These are phyloP conservation scores for Drosophila equinoxialis DNA, from an alignment of 1,140 invertebrate genomes.

Conservation along the genomic window DNA sequence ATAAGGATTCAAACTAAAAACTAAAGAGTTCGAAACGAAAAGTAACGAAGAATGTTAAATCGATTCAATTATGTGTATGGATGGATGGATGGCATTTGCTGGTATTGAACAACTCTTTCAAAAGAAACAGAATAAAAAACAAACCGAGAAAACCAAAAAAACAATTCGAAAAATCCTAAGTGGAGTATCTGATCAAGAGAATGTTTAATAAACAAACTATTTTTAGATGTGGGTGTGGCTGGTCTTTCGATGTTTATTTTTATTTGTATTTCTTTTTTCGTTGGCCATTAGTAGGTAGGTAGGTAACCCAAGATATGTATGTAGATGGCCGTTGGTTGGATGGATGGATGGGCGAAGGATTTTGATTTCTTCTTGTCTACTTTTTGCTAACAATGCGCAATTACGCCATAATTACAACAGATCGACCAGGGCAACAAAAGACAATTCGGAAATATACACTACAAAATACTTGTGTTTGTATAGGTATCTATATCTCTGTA, in stretches of 20 bases:
- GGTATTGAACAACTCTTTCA: no score
- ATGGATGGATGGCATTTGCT: no score
- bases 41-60: no score
- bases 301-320: neutral
- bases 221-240: conserved; percentile 11
- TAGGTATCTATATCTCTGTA: neutral
- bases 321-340: neutral
- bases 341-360: conserved; percentile 26
- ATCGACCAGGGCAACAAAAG: conserved; percentile 34
- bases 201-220: conserved; percentile 6
- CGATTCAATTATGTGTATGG: no score
- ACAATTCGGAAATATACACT: conserved; percentile 12
- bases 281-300: neutral
- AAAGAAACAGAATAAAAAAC: no score
- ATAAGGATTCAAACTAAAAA: no score
- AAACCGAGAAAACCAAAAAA: no score
- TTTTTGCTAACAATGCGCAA: conserved; percentile 42
- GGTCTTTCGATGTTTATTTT: conserved; percentile 1
- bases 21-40: no score
- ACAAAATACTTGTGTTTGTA: neutral
- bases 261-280: neutral
- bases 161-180: neutral
- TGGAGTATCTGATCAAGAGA: conserved; percentile 7
- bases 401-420: conserved; percentile 49
- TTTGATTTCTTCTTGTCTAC: conserved; percentile 14